Evolutionary conservation across 2,797 vertebrate genomes (phyloP).

Genomic region (Enteromius argenteus): DNA sequence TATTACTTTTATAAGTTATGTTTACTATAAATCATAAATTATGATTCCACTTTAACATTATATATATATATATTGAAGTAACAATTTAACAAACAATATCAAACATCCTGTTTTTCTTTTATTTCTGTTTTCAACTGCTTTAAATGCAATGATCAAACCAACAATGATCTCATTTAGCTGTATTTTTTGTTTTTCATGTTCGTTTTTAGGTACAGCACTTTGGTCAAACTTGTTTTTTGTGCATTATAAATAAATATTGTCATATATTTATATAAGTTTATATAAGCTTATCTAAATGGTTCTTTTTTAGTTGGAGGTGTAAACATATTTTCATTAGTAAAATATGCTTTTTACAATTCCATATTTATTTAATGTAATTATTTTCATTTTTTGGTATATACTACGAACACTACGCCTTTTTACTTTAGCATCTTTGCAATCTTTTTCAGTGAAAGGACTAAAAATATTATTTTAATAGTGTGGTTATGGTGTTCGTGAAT

Average conservation of each 20-base stretch:
- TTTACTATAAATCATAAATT: no score
- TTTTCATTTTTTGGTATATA: not conserved
- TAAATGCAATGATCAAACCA: not conserved
- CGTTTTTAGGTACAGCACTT: not conserved
- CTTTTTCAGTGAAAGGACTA: not conserved
- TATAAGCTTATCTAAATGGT: no score
- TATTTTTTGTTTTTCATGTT: not conserved
- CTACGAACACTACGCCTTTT: not conserved
- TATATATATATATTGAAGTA: no score
- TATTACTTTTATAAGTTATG: no score
- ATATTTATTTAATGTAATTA: not conserved
- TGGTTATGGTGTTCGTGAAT: not conserved
- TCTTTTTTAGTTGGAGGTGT: not conserved
- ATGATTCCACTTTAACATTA: not conserved
- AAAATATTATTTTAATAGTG: not conserved
- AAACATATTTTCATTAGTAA: not conserved
- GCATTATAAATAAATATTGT: not conserved
- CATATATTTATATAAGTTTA: no score
- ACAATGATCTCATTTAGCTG: not conserved
- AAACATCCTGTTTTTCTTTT: no score
- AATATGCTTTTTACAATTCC: not conserved
- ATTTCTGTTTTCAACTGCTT: not conserved
- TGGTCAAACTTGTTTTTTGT: not conserved
- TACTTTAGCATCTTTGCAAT: not conserved
- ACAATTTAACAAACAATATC: no score